Conservation (phyloP, 2,797 vertebrate genomes). For the Galago senegalensis region DNA sequence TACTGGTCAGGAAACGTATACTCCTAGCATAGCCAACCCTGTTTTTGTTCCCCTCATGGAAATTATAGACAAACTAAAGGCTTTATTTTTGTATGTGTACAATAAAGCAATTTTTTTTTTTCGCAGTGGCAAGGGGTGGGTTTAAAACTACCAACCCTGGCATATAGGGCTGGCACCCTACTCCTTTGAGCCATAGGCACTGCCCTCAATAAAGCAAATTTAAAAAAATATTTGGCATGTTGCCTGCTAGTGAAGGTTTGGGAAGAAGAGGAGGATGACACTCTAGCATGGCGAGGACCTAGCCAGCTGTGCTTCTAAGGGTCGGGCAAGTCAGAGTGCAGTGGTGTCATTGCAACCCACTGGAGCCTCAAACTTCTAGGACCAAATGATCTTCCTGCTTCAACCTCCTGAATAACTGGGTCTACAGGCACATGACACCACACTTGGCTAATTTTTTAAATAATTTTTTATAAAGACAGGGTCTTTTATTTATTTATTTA, state of each 20-base stretch:
- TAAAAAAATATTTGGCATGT: accelerated
- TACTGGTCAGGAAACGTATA: not conserved
- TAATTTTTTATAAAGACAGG: not conserved
- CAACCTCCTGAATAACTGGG: not conserved
- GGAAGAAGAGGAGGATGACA: not conserved
- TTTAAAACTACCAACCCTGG: too few species aligned
- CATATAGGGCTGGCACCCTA: too few species aligned
- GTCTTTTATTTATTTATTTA: not conserved
- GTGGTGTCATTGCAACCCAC: not conserved
- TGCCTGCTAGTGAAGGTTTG: not conserved
- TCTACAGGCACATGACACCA: not conserved
- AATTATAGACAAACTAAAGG: not conserved
- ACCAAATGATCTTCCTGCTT: not conserved
- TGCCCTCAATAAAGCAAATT: not conserved
- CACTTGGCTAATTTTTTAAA: not conserved
- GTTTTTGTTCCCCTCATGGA: not conserved
- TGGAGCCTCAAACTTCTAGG: not conserved
- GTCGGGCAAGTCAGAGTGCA: not conserved
- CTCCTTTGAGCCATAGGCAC: too few species aligned
- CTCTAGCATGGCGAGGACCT: not conserved
- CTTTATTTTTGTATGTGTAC: not conserved
- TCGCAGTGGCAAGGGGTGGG: too few species aligned
- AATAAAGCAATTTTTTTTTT: not conserved
- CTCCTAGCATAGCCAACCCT: not conserved
- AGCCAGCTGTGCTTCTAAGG: not conserved